phyloP scores from a whole-genome alignment of 2,888 invertebrate genomes.

The Pollenia griseotomentosa region DNA sequence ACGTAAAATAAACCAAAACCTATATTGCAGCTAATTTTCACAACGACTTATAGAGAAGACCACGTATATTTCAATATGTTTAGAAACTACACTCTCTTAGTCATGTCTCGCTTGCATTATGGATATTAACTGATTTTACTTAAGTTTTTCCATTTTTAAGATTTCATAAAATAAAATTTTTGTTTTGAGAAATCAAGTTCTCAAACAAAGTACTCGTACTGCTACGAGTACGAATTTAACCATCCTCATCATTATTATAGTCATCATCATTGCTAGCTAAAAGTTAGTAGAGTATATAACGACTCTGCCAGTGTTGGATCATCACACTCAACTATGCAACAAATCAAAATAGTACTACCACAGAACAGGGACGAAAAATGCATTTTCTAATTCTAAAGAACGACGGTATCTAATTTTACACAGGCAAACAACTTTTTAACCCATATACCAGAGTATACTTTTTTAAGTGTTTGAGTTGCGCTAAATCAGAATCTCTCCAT shows the following conservation, averaged over 20 bases:
- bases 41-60: too few species aligned
- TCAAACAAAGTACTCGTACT: neutral
- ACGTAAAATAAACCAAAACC: too few species aligned
- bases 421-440: too few species aligned
- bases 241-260: neutral
- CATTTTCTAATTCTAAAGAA: too few species aligned
- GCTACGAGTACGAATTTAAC: neutral
- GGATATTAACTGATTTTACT: constrained; percentile 33
- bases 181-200: constrained; percentile 31
- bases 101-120: constrained; percentile 31
- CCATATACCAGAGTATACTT: too few species aligned
- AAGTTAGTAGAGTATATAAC: constrained; percentile 48
- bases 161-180: neutral
- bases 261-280: constrained; percentile 4
- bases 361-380: too few species aligned
- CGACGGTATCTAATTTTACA: too few species aligned
- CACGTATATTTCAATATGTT: neutral
- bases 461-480: too few species aligned
- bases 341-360: neutral
- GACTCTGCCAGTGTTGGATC: constrained; percentile 27
- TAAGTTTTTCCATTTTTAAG: neutral
- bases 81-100: neutral
- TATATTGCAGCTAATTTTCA: too few species aligned
- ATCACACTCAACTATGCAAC: neutral
- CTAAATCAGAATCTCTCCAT: too few species aligned